phyloP scores from a whole-genome alignment of 2,113 vertebrate species.

The Epinephelus moara region DNA sequence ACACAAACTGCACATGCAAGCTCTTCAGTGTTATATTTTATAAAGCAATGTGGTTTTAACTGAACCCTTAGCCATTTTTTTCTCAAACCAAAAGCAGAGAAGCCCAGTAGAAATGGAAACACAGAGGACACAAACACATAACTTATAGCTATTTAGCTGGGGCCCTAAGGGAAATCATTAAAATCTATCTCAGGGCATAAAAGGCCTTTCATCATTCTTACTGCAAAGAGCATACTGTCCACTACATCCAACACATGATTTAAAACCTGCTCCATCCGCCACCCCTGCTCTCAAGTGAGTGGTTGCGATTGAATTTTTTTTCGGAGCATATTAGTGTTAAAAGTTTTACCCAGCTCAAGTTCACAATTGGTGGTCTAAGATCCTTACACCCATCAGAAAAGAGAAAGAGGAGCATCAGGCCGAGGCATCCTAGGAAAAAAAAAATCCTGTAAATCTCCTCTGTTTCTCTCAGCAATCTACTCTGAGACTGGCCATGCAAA shows the following conservation, averaged over 20 bases:
- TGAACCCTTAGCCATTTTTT: conserved; percentile 41
- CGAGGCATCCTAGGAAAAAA: conserved; percentile 19
- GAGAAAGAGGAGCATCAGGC: conserved; percentile 20
- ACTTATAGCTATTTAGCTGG: conserved; percentile 6
- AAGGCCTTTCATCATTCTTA: conserved; percentile 48
- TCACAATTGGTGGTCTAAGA: conserved; percentile 28
- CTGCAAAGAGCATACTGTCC: conserved; percentile 38
- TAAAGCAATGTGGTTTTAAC: conserved; percentile 55
- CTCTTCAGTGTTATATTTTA: conserved; percentile 65
- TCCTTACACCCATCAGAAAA: neutral
- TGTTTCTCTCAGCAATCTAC: conserved; percentile 42
- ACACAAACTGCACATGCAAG: conserved; percentile 87
- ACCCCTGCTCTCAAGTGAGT: conserved; percentile 20
- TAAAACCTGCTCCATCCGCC: conserved; percentile 49
- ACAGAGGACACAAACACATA: conserved; percentile 34
- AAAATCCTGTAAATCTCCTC: conserved; percentile 26
- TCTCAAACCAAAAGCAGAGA: conserved; percentile 50
- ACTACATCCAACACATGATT: conserved; percentile 46
- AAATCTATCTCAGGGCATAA: conserved; percentile 53
- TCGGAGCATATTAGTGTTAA: conserved; percentile 18
- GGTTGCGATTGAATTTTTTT: conserved; percentile 9
- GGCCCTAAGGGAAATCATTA: conserved; percentile 38
- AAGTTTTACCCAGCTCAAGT: conserved; percentile 37
- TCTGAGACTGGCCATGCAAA: conserved; percentile 67
- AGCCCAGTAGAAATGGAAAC: conserved; percentile 43